phyloP scores from a whole-genome alignment of 2,113 vertebrate species.

The Falcunculus frontatus region DNA sequence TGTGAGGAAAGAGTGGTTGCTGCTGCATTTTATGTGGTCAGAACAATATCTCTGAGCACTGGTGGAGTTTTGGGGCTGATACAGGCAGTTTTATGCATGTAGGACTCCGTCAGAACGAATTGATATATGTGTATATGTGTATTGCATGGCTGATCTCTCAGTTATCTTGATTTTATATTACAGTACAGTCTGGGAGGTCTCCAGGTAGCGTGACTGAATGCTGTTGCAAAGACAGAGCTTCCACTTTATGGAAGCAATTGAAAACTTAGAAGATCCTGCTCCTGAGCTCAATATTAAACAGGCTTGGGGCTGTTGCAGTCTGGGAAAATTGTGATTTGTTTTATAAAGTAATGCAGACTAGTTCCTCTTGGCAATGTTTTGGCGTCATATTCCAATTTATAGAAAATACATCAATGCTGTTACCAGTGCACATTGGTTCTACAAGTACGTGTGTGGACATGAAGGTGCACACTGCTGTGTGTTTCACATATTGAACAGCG shows the following conservation, averaged over 20 bases:
- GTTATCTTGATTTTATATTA: neutral
- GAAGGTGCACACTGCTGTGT: neutral
- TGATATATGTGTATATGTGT: neutral
- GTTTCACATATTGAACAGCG: neutral
- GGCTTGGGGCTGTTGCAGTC: neutral
- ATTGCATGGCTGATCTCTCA: neutral
- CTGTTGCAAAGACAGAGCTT: neutral
- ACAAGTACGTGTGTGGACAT: fast-evolving
- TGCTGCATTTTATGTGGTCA: neutral
- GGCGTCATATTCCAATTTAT: neutral
- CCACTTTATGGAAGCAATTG: neutral
- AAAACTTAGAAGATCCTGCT: neutral
- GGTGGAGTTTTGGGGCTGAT: neutral
- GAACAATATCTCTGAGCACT: neutral
- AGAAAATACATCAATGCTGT: neutral
- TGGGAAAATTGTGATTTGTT: neutral
- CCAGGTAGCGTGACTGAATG: neutral
- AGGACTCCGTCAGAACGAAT: neutral
- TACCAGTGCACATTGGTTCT: neutral
- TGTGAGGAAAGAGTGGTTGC: neutral
- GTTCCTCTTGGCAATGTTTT: neutral
- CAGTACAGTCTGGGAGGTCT: neutral
- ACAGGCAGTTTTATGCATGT: neutral
- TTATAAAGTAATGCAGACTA: neutral
- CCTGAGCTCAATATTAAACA: neutral